Conservation (phyloP, 2,113 vertebrate species). For the Etheostoma cragini region DNA sequence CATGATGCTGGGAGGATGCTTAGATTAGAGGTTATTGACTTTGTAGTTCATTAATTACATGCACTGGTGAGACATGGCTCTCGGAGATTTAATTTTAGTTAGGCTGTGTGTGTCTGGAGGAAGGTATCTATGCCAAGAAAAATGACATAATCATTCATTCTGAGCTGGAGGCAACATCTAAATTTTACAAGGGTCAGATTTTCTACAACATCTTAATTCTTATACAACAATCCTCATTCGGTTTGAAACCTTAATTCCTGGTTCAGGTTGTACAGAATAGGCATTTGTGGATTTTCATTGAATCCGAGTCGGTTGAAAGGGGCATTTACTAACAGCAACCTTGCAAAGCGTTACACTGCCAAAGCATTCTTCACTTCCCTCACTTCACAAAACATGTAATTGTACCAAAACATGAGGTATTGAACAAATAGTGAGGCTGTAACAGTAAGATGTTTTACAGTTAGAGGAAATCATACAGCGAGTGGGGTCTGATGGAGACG, state of each 20-base stretch:
- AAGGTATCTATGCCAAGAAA: background rate
- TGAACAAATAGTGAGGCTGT: background rate
- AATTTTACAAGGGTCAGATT: constrained; percentile 11
- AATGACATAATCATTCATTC: constrained; percentile 11
- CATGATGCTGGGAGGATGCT: background rate
- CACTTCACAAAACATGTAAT: background rate
- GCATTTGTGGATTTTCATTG: constrained; percentile 2
- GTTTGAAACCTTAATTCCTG: background rate
- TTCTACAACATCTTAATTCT: background rate
- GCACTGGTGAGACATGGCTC: background rate
- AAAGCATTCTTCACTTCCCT: background rate
- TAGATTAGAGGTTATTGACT: background rate
- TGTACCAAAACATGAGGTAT: background rate
- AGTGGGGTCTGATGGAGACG: constrained; percentile 15
- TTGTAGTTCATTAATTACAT: background rate
- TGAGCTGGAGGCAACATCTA: constrained; percentile 10
- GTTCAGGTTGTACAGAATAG: background rate
- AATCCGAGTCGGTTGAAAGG: background rate
- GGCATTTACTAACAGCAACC: background rate
- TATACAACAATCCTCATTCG: background rate
- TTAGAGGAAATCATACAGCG: constrained; percentile 14
- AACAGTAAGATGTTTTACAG: background rate
- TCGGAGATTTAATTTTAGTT: background rate
- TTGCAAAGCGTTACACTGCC: background rate
- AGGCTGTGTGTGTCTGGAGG: background rate